Conservation (phyloP, 1,140 invertebrate species). For the Procambarus clarkii region DNA sequence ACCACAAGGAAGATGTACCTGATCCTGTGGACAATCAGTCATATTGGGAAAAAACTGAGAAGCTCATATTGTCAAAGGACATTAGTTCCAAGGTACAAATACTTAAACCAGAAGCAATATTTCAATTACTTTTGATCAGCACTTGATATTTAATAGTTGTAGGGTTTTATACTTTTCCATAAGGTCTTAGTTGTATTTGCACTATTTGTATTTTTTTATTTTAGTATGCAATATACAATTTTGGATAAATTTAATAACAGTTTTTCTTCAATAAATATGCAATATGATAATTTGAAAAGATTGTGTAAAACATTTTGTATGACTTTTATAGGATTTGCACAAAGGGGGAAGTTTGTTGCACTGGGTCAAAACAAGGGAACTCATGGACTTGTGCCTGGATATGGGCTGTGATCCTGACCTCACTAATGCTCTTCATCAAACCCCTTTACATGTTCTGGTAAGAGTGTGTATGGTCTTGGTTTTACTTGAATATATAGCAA, state of each 20-base stretch:
- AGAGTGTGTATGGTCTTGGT: neutral
- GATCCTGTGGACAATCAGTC: slow-evolving; percentile 13
- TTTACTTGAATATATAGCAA: no score
- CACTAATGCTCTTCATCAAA: slow-evolving; percentile 23
- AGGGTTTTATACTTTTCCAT: no score
- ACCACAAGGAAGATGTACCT: slow-evolving; percentile 41
- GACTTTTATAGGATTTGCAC: slow-evolving; percentile 61
- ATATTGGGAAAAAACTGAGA: slow-evolving; percentile 59
- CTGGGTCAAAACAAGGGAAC: slow-evolving; percentile 69
- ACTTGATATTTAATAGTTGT: no score
- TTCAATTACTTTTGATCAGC: no score
- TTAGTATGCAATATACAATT: no score
- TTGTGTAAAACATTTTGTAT: no score
- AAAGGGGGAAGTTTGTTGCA: slow-evolving; percentile 71
- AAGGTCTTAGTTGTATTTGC: no score
- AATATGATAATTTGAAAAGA: no score
- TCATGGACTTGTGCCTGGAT: slow-evolving; percentile 65
- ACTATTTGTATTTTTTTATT: no score
- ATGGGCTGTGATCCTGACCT: slow-evolving; percentile 63
- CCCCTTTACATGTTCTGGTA: slow-evolving; percentile 41
- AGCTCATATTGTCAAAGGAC: slow-evolving; percentile 40
- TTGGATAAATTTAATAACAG: no score
- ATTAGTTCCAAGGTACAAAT: slow-evolving; percentile 55
- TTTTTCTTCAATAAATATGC: no score
- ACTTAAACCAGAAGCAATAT: no score